Evolutionary conservation across 2,888 invertebrate genomes (phyloP), one percentile per base, ranked within the genome.

Genomic region (Thyatira batis): DNA sequence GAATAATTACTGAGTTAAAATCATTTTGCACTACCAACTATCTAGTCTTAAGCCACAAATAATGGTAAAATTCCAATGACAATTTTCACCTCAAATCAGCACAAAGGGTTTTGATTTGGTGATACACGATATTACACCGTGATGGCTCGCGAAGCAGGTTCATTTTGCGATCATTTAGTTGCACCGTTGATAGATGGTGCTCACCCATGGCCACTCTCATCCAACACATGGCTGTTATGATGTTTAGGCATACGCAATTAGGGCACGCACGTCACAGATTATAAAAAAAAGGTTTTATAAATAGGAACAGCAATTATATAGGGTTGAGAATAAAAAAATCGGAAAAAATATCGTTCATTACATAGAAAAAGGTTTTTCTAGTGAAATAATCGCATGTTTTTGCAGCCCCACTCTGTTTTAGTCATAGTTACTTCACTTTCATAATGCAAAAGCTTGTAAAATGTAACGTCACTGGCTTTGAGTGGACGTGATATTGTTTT

Each of bases 401-500:
- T 63, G 54, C 52, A 69, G 65, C 53, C 56, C 55, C 50, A 60
- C 56, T 55, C 57, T 65, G 25, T 55, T 65, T 17, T 33, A 33
- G 33, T 33, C 13, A 33, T 56, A 51, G 57, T 25, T 67, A 58
- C 61, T 60, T 51, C 55, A 55, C 51, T 65, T 68, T 57, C 63
- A 64, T 63, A 58, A 57, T 53, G 62, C 61, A 60, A 53, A 53
- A 61, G 64, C 54, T 78, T 73, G 75, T 78, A 63, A 65, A 55
- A 63, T 62, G 67, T 79, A 78, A 80, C 74, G 70, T 73, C 87
- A 87, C 84, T 58, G 67, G 89, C 90, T 89, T 89, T 85, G 81
- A 80, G 80, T 89, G 84, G 78, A 84, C 71, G 82, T 89, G 80
- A 71, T 71, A 69, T 66, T 67, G 67, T 72, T 72, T n/a, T 82